Percentiles rank a stretch among this genome's conserved stretches.
Evolutionary conservation across 2,113 vertebrate species (phyloP).

Genomic region (Aramus guarauna): DNA sequence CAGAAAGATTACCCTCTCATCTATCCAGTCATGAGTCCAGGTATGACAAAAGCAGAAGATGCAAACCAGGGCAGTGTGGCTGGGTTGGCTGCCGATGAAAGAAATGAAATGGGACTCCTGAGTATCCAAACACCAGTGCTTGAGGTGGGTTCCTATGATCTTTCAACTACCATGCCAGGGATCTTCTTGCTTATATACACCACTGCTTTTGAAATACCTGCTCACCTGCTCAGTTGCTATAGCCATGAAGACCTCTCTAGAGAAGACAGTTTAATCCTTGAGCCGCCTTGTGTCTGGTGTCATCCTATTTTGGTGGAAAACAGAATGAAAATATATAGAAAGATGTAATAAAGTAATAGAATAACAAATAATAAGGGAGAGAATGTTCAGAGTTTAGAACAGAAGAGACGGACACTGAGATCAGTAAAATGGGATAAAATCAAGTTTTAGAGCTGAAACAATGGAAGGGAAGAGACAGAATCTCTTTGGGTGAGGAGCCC

Average conservation of each 20-base stretch:
- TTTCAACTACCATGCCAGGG: neutral
- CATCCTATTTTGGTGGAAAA: neutral
- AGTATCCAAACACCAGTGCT: neutral
- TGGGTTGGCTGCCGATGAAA: neutral
- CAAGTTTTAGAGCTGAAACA: neutral
- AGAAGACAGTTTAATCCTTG: neutral
- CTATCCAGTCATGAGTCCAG: neutral
- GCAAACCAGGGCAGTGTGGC: neutral
- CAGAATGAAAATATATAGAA: neutral
- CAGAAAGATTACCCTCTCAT: neutral
- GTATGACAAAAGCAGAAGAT: neutral
- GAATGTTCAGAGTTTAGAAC: neutral
- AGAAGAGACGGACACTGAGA: neutral
- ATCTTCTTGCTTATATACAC: neutral
- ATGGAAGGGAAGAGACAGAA: neutral
- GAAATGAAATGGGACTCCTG: neutral
- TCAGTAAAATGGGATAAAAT: neutral
- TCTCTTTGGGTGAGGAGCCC: neutral
- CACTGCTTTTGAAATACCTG: neutral
- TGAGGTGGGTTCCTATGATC: neutral
- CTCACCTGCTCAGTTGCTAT: neutral
- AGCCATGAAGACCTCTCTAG: neutral
- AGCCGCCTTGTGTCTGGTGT: neutral
- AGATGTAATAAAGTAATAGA: neutral
- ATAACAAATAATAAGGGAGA: neutral